Evolutionary conservation across 2,113 vertebrate genomes (phyloP).

Genomic region (Neolamprologus modestus): DNA sequence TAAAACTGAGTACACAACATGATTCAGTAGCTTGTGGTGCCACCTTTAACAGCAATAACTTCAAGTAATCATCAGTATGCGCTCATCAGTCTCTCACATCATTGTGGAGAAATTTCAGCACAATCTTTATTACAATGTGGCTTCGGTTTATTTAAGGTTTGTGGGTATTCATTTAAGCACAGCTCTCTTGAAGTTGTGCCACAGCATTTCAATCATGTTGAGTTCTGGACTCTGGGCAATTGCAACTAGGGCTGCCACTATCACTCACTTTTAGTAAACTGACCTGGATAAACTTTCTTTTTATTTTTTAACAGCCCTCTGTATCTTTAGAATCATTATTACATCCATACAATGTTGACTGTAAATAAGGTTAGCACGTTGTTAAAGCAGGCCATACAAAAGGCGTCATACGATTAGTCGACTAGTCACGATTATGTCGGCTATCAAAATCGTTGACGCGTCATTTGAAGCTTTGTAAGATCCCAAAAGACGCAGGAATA

Average conservation of each 20-base stretch:
- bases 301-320: too few species aligned
- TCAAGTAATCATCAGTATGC: neutral
- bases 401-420: neutral
- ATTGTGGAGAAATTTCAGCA: neutral
- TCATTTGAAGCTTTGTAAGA: neutral
- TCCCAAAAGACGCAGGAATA: neutral
- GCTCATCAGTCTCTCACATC: neutral
- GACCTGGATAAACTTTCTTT: too few species aligned
- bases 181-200: neutral
- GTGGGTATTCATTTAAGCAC: neutral
- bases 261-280: too few species aligned
- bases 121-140: neutral
- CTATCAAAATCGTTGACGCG: neutral
- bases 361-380: too few species aligned
- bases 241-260: neutral
- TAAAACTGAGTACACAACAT: neutral
- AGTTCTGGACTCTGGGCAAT: neutral
- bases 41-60: neutral
- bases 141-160: neutral
- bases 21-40: neutral
- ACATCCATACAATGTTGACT: too few species aligned
- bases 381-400: too few species aligned
- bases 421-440: neutral
- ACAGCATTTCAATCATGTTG: neutral
- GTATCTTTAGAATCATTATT: too few species aligned